Percentiles rank a stretch among this genome's conserved stretches.
Conservation (phyloP, 1,140 invertebrate species). For the Acromyrmex charruanus region DNA sequence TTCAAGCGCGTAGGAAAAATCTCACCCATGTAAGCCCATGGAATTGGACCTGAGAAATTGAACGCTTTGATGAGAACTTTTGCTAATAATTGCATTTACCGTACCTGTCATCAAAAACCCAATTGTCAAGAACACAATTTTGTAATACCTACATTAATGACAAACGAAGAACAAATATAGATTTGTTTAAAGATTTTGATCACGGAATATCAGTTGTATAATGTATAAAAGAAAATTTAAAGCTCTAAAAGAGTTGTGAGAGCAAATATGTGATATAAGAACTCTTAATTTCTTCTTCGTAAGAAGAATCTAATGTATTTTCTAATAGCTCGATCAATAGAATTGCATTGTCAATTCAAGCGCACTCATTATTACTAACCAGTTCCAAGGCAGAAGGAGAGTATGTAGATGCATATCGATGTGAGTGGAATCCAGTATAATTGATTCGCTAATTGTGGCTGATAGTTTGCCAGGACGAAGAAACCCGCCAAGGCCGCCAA, state of each 20-base stretch:
- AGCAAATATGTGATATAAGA: background rate
- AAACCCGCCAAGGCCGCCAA: conserved; percentile 89
- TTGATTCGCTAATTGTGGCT: conserved; percentile 56
- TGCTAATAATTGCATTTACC: background rate
- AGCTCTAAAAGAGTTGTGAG: background rate
- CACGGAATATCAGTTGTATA: background rate
- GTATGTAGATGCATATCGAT: conserved; percentile 87
- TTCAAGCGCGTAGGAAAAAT: conserved; percentile 90
- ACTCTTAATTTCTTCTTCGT: background rate
- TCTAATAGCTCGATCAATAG: conserved; percentile 10
- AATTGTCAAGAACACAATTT: background rate
- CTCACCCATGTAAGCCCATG: conserved; percentile 90
- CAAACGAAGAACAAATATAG: background rate
- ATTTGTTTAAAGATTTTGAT: background rate
- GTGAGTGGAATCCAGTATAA: conserved; percentile 87
- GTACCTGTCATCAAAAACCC: background rate
- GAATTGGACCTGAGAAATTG: conserved; percentile 87
- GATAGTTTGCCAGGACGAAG: conserved; percentile 87
- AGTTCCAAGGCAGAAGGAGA: conserved; percentile 88
- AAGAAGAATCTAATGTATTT: background rate
- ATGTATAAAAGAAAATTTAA: background rate
- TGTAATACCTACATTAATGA: background rate
- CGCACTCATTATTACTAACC: conserved; percentile 67
- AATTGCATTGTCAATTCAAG: background rate
- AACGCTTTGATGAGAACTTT: background rate